phyloP scores from a whole-genome alignment of 2,113 vertebrate genomes.

The Candoia aspera region DNA sequence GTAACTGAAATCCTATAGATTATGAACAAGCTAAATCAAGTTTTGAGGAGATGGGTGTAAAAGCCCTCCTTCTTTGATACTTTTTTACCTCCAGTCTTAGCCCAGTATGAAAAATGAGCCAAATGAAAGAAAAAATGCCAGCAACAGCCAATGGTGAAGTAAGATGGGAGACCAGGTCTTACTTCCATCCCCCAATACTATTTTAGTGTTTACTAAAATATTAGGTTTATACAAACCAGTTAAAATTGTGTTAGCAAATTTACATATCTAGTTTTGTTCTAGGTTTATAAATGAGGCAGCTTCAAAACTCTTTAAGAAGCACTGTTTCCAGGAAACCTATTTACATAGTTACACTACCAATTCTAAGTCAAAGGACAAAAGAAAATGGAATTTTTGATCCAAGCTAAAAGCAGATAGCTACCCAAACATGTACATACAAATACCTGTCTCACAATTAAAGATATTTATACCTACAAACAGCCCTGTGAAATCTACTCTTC shows the following conservation, averaged over 20 bases:
- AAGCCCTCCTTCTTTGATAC: background rate
- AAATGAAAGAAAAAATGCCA: background rate
- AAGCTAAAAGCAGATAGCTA: background rate
- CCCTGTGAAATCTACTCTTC: background rate
- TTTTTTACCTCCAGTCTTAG: background rate
- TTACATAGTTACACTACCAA: background rate
- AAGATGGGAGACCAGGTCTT: background rate
- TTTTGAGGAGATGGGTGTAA: background rate
- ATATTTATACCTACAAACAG: background rate
- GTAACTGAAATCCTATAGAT: slow-evolving; percentile 2
- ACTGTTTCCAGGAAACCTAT: background rate
- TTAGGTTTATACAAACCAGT: background rate
- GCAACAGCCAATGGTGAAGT: background rate
- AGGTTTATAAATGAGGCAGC: background rate
- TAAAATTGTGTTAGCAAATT: background rate
- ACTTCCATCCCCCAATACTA: background rate
- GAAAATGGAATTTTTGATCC: background rate
- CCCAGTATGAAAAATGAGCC: background rate
- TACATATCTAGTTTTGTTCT: background rate
- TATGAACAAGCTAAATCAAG: background rate
- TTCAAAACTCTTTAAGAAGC: background rate
- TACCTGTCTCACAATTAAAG: background rate
- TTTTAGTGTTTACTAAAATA: background rate
- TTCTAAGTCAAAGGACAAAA: background rate
- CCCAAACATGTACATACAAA: background rate